A percentile compares a stretch with the other conserved stretches of the same genome.
Evolutionary conservation across 2,113 vertebrate species (phyloP).

Genomic region (Pithys albifrons): DNA sequence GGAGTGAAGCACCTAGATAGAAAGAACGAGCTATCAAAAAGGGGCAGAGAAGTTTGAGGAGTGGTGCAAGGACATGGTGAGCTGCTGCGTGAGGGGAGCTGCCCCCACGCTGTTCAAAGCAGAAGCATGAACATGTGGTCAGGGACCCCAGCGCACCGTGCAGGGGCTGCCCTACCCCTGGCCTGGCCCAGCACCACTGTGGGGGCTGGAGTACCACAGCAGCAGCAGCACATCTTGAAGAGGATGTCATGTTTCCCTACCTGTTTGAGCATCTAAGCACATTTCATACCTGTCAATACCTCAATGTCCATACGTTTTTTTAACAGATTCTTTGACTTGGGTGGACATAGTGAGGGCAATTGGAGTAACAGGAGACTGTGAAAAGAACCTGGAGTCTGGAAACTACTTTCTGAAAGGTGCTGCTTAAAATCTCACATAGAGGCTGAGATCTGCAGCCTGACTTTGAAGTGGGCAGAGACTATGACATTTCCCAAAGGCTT

Average conservation of each 20-base stretch:
- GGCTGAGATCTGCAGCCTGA: not conserved
- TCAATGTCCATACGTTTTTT: rapidly evolving
- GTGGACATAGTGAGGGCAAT: not conserved
- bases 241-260: not conserved
- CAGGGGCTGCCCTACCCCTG: not conserved
- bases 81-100: not conserved
- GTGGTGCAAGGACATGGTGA: not conserved
- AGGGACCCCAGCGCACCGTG: rapidly evolving
- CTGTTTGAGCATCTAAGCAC: not conserved
- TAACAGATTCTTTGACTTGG: not conserved
- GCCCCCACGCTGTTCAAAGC: not conserved
- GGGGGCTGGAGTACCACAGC: rapidly evolving
- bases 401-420: not conserved
- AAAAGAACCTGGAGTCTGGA: not conserved
- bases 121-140: not conserved
- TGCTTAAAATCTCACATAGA: not conserved
- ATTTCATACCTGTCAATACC: not conserved
- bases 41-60: not conserved
- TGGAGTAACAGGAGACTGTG: not conserved
- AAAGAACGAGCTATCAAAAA: not conserved
- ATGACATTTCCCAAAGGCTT: not conserved
- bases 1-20: not conserved
- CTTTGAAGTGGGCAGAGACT: not conserved
- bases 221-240: not conserved
- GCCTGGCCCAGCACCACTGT: rapidly evolving